A percentile compares a stretch with the other conserved stretches of the same genome.
Evolutionary conservation across 2,797 vertebrate genomes (phyloP).

Genomic region (Loriculus beryllinus): DNA sequence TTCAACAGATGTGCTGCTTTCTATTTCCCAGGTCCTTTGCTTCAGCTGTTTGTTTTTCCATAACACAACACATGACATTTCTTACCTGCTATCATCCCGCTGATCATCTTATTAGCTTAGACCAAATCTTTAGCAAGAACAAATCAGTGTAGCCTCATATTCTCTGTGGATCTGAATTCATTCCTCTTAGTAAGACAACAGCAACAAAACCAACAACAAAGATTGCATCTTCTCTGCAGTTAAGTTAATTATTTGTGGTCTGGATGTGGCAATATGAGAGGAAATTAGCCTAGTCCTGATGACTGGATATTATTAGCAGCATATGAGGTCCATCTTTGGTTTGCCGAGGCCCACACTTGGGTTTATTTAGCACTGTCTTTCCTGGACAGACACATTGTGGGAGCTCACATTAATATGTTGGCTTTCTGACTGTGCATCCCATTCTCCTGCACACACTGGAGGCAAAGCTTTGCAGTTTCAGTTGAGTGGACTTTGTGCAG

Average conservation of each 20-base stretch:
- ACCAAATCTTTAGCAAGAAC: background rate
- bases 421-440: conserved; percentile 33
- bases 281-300: conserved; percentile 14
- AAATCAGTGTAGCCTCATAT: background rate
- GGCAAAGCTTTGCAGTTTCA: conserved; percentile 15
- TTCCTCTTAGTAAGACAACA: background rate
- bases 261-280: background rate
- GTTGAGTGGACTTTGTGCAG: conserved; percentile 21
- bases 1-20: background rate
- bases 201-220: background rate
- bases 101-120: background rate
- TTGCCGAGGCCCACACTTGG: background rate
- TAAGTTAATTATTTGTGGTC: conserved; percentile 20
- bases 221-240: conserved; percentile 1
- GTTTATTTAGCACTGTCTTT: background rate
- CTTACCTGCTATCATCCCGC: background rate
- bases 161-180: background rate
- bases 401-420: conserved; percentile 38
- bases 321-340: conserved; percentile 9
- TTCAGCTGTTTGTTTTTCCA: background rate
- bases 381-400: background rate
- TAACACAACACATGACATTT: background rate
- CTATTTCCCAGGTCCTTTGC: background rate
- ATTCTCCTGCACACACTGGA: background rate
- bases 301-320: conserved; percentile 9